phyloP scores from a whole-genome alignment of 2,797 vertebrate species.

The Pipistrellus kuhlii region DNA sequence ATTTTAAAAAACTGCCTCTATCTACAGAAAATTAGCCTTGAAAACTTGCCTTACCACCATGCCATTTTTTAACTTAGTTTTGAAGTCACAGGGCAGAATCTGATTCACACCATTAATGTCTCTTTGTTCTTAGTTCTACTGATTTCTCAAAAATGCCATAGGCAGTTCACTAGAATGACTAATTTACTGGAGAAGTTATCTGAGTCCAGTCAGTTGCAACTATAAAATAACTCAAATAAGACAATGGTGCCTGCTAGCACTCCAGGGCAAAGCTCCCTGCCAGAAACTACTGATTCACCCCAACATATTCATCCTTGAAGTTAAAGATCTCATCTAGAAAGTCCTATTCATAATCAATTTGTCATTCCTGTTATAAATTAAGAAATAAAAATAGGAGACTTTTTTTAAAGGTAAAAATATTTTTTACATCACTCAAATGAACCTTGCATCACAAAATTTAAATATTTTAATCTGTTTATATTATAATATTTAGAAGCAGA shows the following conservation, averaged over 20 bases:
- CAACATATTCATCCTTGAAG: conserved; percentile 44
- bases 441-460: conserved; percentile 34
- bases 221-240: conserved; percentile 80
- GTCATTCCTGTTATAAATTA: conserved; percentile 30
- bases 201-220: conserved; percentile 74
- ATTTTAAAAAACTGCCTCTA: conserved; percentile 78
- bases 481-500: conserved; percentile 33
- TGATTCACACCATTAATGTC: conserved; percentile 80
- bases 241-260: conserved; percentile 63
- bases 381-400: background rate
- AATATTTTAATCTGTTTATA: conserved; percentile 31
- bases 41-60: conserved; percentile 67
- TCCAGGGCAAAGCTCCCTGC: conserved; percentile 59
- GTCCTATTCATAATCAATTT: conserved; percentile 25
- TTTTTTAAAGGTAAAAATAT: conserved; percentile 43
- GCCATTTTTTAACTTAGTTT: conserved; percentile 73
- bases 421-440: conserved; percentile 18
- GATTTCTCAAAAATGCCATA: conserved; percentile 81
- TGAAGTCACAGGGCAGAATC: conserved; percentile 81
- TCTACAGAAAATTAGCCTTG: conserved; percentile 77
- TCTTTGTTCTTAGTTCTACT: conserved; percentile 79
- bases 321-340: conserved; percentile 53
- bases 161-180: conserved; percentile 74
- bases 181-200: conserved; percentile 78
- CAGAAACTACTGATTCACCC: conserved; percentile 61